Base-by-base conservation (phyloP, 2,113 vertebrate genomes). In the Ameiurus melas region DNA sequence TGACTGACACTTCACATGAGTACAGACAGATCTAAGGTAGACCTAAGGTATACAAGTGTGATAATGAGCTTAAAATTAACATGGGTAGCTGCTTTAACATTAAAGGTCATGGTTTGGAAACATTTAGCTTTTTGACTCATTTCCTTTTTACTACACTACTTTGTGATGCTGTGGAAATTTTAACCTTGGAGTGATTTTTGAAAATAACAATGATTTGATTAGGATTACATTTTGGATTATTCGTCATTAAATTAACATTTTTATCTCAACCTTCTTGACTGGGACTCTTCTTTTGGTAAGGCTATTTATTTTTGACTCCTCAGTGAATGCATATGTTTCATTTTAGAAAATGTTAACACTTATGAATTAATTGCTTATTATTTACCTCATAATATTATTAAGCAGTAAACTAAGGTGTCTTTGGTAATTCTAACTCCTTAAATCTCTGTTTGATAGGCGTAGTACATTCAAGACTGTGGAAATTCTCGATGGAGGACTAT, bases 241-340 rank as follows among this genome's bases (percentile, higher is more conserved):
- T 25, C 1, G 0, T 27, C 2, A 62, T 62, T 62, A 62, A 39
- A 82, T 58, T 5, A 36, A 33, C 7, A 33, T 58, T 58, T 36
- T 81, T 81, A 57, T 33, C 19, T 14, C 19, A 82, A 9, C 19
- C n/a, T 25, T 60, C 33, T 22, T 60, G 33, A 82, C 55, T 83
- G 20, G 80, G 30, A 25, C 57, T 82, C 20, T 60, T 60, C 5
- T 13, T 60, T 57, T 82, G 80, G 80, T 82, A 82, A 82, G 80
- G 30, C 2, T 60, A 30, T 79, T 79, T 55, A 51, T 81, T 57
- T 33, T 81, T 81, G 2, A 58, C n/a, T 78, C 27, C 51, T 55
- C 7, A 9, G 13, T 27, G 20, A 77, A 73, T 73, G 19, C 36
- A 39, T 2, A 73, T 8, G 22, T 20, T 73, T 73, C 17, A 73